These are phyloP conservation scores for Harpalus rubripes DNA, from an alignment of 2,888 invertebrate genomes.

Conservation along the genomic window DNA sequence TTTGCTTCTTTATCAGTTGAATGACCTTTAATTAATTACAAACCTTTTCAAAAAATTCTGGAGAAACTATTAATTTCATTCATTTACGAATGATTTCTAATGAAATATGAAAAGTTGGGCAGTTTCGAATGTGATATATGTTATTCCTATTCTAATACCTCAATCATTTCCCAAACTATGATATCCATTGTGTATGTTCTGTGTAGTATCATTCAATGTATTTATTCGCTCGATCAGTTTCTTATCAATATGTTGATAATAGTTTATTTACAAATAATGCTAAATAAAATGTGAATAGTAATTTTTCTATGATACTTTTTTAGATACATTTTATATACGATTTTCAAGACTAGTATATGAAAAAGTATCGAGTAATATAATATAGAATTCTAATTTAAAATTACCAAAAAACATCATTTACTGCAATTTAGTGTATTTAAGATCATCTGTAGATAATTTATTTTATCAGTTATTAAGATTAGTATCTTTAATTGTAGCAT, in stretches of 20 bases:
- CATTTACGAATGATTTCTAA: background rate
- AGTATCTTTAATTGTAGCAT: conserved; percentile 33
- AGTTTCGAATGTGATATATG: conserved; percentile 39
- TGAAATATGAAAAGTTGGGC: conserved; percentile 6
- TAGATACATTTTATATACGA: conserved; percentile 51
- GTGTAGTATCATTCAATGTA: conserved; percentile 36
- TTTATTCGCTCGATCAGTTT: conserved; percentile 38
- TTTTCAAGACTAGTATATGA: conserved; percentile 33
- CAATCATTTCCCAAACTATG: conserved; percentile 32
- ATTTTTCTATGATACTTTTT: conserved; percentile 48
- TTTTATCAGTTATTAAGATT: conserved; percentile 26
- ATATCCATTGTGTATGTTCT: conserved; percentile 18
- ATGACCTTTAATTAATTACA: background rate
- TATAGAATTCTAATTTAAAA: conserved; percentile 39
- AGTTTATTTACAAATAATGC: conserved; percentile 16
- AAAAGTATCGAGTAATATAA: conserved; percentile 40
- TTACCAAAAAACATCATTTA: conserved; percentile 54
- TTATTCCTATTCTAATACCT: conserved; percentile 56
- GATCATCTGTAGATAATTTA: conserved; percentile 43
- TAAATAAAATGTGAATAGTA: conserved; percentile 37
- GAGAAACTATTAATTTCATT: background rate
- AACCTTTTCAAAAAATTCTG: background rate
- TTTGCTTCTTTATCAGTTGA: background rate
- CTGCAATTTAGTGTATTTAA: conserved; percentile 16
- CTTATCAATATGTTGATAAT: conserved; percentile 11